Conservation (phyloP, 2,113 vertebrate species). For the Rhea pennata region DNA sequence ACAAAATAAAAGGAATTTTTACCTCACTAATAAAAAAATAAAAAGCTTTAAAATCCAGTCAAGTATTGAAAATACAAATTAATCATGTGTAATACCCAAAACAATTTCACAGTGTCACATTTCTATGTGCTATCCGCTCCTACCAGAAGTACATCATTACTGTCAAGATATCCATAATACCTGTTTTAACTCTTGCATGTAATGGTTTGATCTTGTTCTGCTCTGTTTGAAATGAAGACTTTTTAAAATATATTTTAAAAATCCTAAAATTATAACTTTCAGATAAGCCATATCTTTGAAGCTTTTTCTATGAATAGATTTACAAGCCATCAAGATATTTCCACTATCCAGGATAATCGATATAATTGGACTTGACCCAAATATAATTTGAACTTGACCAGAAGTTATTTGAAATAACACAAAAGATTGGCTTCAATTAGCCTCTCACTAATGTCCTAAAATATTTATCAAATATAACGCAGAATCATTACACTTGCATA, state of each 20-base stretch:
- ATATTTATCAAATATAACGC: slow-evolving; percentile 33
- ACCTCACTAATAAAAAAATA: background rate
- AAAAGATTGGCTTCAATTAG: slow-evolving; percentile 32
- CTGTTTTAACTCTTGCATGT: background rate
- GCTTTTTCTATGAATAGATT: background rate
- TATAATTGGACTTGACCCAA: slow-evolving; percentile 45
- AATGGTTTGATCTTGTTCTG: background rate
- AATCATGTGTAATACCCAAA: background rate
- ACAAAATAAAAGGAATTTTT: background rate
- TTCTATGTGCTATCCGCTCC: background rate
- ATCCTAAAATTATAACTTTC: background rate
- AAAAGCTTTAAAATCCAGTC: background rate
- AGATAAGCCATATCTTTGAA: background rate
- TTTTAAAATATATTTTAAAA: background rate
- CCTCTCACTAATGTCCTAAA: slow-evolving; percentile 25
- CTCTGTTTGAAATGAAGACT: fast-evolving
- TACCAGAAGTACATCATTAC: background rate
- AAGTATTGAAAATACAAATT: background rate
- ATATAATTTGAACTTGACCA: background rate
- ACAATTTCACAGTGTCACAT: background rate
- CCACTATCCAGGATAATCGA: background rate
- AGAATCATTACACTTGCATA: background rate
- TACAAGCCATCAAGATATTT: background rate
- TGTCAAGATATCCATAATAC: background rate
- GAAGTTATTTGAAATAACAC: background rate